A percentile compares a stretch with the other conserved stretches of the same genome.
Conservation (phyloP, 2,797 vertebrate species). For the Brachyrhaphis roseni region DNA sequence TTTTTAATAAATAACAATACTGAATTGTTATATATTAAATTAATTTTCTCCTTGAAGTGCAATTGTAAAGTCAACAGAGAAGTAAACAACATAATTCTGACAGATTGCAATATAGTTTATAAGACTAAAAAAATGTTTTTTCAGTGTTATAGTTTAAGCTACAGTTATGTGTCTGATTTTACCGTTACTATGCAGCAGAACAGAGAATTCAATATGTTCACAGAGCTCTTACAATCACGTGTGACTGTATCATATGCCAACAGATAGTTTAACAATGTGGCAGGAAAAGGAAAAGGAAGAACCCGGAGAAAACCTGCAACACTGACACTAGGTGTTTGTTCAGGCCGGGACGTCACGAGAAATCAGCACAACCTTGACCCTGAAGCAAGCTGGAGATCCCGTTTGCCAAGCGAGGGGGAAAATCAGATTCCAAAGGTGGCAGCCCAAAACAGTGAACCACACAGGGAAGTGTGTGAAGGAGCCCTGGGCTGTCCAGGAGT, state of each 20-base stretch:
- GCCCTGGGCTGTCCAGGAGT: conserved; percentile 33
- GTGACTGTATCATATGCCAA: neutral
- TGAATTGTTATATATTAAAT: neutral
- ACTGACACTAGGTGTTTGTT: neutral
- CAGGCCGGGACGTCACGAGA: neutral
- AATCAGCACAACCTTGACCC: conserved; percentile 28
- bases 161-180: neutral
- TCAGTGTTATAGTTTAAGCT: neutral
- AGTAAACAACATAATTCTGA: neutral
- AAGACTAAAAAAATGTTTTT: neutral
- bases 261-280: neutral
- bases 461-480: conserved; percentile 35
- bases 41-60: neutral
- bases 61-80: neutral
- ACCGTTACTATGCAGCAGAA: neutral
- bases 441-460: conserved; percentile 7
- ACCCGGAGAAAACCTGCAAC: neutral
- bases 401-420: conserved; percentile 18
- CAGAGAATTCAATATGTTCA: neutral
- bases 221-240: neutral
- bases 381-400: conserved; percentile 15
- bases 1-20: neutral
- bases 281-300: neutral
- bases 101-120: neutral
- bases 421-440: conserved; percentile 17